phyloP scores from a whole-genome alignment of 2,888 invertebrate species.

The Leucoma salicis region DNA sequence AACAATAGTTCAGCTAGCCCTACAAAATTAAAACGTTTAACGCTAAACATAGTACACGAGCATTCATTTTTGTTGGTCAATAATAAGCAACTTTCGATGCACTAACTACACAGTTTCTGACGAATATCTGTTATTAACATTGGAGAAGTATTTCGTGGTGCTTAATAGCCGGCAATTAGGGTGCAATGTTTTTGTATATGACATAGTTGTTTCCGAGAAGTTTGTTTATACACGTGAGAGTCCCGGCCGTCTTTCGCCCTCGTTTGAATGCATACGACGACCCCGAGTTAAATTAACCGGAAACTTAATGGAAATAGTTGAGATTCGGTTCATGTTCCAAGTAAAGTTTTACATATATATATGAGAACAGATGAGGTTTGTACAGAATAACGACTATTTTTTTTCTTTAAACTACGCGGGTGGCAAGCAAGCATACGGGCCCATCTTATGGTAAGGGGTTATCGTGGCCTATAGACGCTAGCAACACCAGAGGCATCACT shows the following conservation, averaged over 20 bases:
- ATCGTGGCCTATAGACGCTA: too few species aligned
- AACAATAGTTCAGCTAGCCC: too few species aligned
- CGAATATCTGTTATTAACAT: constrained; percentile 46
- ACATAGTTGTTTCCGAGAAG: constrained; percentile 72
- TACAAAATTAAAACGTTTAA: neutral
- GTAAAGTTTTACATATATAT: neutral
- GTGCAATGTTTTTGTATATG: constrained; percentile 65
- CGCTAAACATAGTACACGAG: neutral
- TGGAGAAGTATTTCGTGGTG: constrained; percentile 48
- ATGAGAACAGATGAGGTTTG: too few species aligned
- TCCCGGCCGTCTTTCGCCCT: constrained; percentile 44
- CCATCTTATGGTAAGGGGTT: too few species aligned
- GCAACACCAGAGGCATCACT: too few species aligned
- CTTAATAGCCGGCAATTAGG: constrained; percentile 64
- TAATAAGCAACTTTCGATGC: constrained; percentile 25
- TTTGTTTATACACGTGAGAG: constrained; percentile 71
- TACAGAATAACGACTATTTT: too few species aligned
- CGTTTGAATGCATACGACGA: constrained; percentile 68
- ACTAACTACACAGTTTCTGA: constrained; percentile 30
- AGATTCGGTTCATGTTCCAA: constrained; percentile 60
- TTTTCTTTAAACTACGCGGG: too few species aligned
- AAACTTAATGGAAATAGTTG: constrained; percentile 74
- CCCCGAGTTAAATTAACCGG: constrained; percentile 76
- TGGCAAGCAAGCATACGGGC: too few species aligned
- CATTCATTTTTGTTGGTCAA: neutral